Evolutionary conservation across 1,140 invertebrate genomes (phyloP), one percentile per base, ranked within the genome.

Genomic region (Achatina immaculata): DNA sequence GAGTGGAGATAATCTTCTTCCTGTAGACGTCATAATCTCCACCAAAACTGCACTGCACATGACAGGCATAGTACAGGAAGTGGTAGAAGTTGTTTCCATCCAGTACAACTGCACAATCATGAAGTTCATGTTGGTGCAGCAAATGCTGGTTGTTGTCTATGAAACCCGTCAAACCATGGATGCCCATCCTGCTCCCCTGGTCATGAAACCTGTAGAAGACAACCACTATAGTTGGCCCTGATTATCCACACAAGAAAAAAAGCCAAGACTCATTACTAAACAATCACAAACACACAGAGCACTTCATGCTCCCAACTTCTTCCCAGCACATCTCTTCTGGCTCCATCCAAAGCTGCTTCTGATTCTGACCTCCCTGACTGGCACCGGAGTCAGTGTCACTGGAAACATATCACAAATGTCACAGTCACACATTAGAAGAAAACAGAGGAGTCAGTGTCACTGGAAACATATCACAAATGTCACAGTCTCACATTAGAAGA

Each of bases 21-120:
- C 93, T 93, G 90, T 94, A 96, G 84, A 94, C 94, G 85, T 97
- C 95, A 87, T 97, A 97, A 90, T 97, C 96, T 0, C 96, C 96
- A 28, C 96, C 96, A 90, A 96, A 97, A 0, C 94, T 93, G 66
- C 94, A 94, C 84, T 94, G 94, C 73, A 92, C 92, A 77, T 93
- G 94, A 3, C 93, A 90, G n/a, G 91, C 92, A 82, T 92, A 92
- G 85, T 96, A 97, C 0, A 97, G 86, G 86, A 95, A 94, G 77
- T 94, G 94, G 43, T 94, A 93, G 58, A 97, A 89, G 89, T 94
- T 95, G 86, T 95, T 94, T 4, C 96, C 96, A 92, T 97, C 96
- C 36, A 97, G 94, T 4, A 98, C 93, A 31, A 97, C 89, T 81
- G 92, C 92, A 16, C 93, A 94, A 86, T 96, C 92, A 81, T 95